Base-by-base conservation (phyloP, 2,113 vertebrate species). In the Poecile atricapillus region DNA sequence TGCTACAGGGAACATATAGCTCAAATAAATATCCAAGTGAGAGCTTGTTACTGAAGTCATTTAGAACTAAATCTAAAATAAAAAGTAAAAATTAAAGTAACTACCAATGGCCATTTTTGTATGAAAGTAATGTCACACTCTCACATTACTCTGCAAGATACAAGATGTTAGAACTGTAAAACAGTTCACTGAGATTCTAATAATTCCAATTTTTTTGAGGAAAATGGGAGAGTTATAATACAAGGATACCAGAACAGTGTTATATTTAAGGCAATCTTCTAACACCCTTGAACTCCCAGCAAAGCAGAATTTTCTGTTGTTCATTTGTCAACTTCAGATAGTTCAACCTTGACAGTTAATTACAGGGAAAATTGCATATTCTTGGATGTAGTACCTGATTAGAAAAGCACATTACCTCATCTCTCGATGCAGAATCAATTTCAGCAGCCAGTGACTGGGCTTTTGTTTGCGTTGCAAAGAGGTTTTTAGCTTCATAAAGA, bases 401-500 rank as follows among this genome's bases (percentile, higher is more conserved):
- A 28, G 39, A 84, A 85, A 79, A 78, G 35, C 24, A 0, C 39
- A 62, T 95, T 98, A 99, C 99, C 99, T 99, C 99, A 91, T 99
- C 99, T 25, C 98, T 98, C 8, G 99, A 99, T 55, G 99, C 99
- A 15, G 99, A 98, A 71, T 99, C 99, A 50, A 99, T 99, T 97
- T 99, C 99, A 4, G 99, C 99, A 71, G 99, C 99, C 96, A 99
- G 96, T 22, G 99, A 99, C 97, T 99, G 99, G 70, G 99, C 99
- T 98, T 99, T 99, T 80, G 99, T 99, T 97, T 99, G 99, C 0
- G 99, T 99, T 83, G 99, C 98, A 92, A 99, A 99, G 92, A 99
- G 98, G 95, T 97, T 99, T 98, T 99, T 99, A 35, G 99, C 99
- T 98, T 99, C 99, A 13, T 99, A 98, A 55, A 99, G 98, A 93